Evolutionary conservation across 1,140 invertebrate species (phyloP).

Genomic region (Telenomus remus): DNA sequence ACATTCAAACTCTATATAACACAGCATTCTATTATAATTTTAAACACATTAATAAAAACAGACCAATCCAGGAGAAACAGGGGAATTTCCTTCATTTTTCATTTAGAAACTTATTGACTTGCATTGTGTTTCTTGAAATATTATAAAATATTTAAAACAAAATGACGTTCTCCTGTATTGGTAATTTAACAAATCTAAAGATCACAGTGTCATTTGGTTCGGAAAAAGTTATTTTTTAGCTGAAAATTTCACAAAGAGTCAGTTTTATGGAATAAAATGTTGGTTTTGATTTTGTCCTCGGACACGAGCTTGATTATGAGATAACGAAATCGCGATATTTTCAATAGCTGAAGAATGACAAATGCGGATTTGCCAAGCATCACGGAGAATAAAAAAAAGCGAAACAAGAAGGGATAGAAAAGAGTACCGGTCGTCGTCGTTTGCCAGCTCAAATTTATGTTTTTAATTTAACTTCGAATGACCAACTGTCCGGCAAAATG

Average conservation of each 20-base stretch:
- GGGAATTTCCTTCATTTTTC: no score
- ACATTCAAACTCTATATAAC: constrained; percentile 67
- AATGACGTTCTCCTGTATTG: no score
- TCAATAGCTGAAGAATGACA: constrained; percentile 57
- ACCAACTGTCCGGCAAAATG: constrained; percentile 69
- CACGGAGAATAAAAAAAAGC: constrained; percentile 39
- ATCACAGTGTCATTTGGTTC: no score
- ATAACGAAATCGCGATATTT: constrained; percentile 55
- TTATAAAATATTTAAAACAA: no score
- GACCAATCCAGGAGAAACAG: no score
- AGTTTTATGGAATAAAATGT: no score
- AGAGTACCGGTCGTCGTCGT: constrained; percentile 57
- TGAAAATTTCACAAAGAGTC: no score
- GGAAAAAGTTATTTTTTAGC: no score
- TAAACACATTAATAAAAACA: neutral
- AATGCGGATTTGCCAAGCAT: constrained; percentile 23
- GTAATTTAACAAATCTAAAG: no score
- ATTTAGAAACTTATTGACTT: no score
- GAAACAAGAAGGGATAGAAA: constrained; percentile 51
- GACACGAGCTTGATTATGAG: neutral
- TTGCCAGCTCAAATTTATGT: constrained; percentile 71
- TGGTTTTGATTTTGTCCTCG: no score
- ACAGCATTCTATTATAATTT: neutral
- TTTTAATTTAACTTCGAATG: constrained; percentile 75
- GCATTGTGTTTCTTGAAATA: no score